Conservation (phyloP, 2,888 invertebrate genomes). For the Eupithecia insigniata region DNA sequence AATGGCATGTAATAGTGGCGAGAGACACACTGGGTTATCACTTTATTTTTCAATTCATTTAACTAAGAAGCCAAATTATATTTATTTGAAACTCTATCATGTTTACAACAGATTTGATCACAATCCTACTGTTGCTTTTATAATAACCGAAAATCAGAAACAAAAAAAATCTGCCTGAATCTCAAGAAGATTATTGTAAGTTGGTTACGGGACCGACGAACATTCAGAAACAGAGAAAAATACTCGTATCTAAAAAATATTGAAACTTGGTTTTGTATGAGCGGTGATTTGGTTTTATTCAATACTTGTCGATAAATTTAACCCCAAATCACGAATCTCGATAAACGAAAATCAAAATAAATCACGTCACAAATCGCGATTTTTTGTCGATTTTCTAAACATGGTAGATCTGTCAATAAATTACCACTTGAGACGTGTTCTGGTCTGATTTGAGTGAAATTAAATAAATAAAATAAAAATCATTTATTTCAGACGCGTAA, state of each 20-base stretch:
- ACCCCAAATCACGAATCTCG: no score
- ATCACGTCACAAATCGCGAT: no score
- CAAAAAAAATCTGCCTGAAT: neutral
- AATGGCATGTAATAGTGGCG: conserved; percentile 53
- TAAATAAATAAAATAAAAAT: no score
- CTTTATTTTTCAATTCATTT: neutral
- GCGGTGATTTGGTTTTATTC: no score
- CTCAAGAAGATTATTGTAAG: neutral
- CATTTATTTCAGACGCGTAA: no score
- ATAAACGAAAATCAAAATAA: no score
- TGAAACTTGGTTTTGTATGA: no score
- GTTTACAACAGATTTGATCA: neutral
- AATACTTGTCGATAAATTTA: no score
- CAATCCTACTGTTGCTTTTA: neutral
- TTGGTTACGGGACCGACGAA: no score
- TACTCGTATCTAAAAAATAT: no score
- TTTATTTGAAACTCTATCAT: no score
- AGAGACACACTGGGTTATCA: conserved; percentile 44
- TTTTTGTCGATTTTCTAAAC: neutral
- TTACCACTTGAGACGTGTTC: neutral
- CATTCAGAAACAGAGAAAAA: no score
- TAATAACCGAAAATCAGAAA: neutral
- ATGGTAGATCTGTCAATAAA: neutral
- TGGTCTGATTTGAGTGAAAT: neutral
- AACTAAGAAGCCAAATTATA: neutral